Percentiles rank a stretch among this genome's conserved stretches.
phyloP scores from a whole-genome alignment of 1,140 invertebrate genomes.

The Limonius californicus region DNA sequence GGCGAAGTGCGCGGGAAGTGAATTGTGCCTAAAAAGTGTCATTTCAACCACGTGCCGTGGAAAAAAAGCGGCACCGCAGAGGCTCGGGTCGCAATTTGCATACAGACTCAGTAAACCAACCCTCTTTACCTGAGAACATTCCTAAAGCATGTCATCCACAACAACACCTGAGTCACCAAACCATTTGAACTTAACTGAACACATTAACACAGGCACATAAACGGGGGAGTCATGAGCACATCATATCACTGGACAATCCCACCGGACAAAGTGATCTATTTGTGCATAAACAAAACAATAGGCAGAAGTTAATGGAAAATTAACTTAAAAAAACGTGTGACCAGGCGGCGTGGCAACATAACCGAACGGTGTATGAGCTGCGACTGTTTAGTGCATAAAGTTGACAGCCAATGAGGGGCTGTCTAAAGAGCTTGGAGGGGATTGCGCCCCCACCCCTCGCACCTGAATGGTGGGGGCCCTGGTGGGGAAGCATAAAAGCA shows the following conservation, averaged over 20 bases:
- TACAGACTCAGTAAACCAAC: neutral
- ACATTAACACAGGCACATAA: constrained; percentile 23
- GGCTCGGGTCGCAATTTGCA: constrained; percentile 1
- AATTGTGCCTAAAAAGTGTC: constrained; percentile 5
- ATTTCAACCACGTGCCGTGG: neutral
- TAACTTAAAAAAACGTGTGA: constrained; percentile 34
- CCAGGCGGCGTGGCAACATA: constrained; percentile 42
- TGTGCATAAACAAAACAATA: constrained; percentile 5
- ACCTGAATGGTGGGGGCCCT: constrained; percentile 38
- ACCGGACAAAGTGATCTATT: neutral
- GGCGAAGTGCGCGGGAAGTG: neutral
- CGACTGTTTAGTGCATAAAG: constrained; percentile 44
- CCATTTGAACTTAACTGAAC: constrained; percentile 21
- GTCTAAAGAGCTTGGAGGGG: constrained; percentile 35
- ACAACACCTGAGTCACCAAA: constrained; percentile 38
- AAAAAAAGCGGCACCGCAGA: neutral
- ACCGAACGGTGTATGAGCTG: constrained; percentile 42
- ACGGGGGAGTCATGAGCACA: constrained; percentile 18
- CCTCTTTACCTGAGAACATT: constrained; percentile 36
- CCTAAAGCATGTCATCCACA: constrained; percentile 32
- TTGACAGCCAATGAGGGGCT: constrained; percentile 46
- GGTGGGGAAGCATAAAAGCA: constrained; percentile 31
- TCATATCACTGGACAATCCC: constrained; percentile 12
- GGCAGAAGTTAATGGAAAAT: constrained; percentile 4
- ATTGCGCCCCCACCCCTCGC: constrained; percentile 38